A percentile compares a stretch with the other conserved stretches of the same genome.
These are phyloP conservation scores for Columbina picui DNA, from an alignment of 2,113 vertebrate species.

Conservation along the genomic window DNA sequence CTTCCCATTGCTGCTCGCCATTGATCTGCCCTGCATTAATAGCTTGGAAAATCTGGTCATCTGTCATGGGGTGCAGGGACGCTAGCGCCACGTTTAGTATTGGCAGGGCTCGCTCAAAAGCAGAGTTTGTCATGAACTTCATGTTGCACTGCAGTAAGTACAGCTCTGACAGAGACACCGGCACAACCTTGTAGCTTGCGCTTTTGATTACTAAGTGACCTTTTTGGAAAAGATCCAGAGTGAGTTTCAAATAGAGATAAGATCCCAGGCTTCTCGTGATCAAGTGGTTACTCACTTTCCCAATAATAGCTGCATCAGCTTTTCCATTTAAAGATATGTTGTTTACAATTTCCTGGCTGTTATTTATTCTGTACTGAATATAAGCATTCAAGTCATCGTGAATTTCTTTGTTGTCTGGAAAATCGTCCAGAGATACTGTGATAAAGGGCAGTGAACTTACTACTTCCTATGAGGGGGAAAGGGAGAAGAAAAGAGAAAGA, in stretches of 20 bases:
- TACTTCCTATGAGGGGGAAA: slow-evolving; percentile 81
- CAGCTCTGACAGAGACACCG: slow-evolving; percentile 93
- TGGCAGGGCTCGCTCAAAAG: slow-evolving; percentile 91
- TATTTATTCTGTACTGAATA: slow-evolving; percentile 89
- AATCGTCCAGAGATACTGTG: slow-evolving; percentile 89
- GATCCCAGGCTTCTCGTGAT: slow-evolving; percentile 93
- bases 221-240: slow-evolving; percentile 93
- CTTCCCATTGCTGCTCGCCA: slow-evolving; percentile 90
- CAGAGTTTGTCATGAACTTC: slow-evolving; percentile 94
- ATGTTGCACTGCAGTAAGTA: slow-evolving; percentile 99
- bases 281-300: slow-evolving; percentile 94
- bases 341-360: slow-evolving; percentile 91
- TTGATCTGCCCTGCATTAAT: slow-evolving; percentile 85
- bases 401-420: slow-evolving; percentile 89
- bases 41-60: slow-evolving; percentile 96
- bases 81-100: slow-evolving; percentile 92
- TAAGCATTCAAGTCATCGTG: slow-evolving; percentile 90
- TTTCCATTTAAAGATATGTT: slow-evolving; percentile 96
- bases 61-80: slow-evolving; percentile 95
- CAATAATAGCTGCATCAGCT: slow-evolving; percentile 85
- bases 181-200: slow-evolving; percentile 96
- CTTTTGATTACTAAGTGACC: slow-evolving; percentile 98
- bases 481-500: fast-evolving
- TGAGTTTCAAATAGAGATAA: slow-evolving; percentile 96
- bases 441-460: slow-evolving; percentile 84